A percentile compares a stretch with the other conserved stretches of the same genome.
phyloP scores from a whole-genome alignment of 2,888 invertebrate genomes.

The Isoperla grammatica region DNA sequence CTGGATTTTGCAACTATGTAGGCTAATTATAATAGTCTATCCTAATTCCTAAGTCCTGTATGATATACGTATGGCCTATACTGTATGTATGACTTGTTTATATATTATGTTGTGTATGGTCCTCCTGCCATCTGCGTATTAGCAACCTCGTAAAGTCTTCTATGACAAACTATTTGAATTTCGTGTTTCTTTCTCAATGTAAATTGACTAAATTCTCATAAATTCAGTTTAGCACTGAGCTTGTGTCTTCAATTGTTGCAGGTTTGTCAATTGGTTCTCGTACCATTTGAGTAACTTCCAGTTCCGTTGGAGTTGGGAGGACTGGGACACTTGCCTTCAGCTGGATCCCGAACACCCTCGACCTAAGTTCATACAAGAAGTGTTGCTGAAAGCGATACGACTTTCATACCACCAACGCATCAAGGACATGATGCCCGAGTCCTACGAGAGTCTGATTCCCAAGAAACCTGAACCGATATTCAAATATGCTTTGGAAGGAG shows the following conservation, averaged over 20 bases:
- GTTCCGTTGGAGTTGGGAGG: constrained; percentile 98
- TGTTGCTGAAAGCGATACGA: constrained; percentile 80
- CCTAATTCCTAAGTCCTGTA: no score
- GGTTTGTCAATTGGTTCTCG: constrained; percentile 95
- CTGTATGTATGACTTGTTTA: no score
- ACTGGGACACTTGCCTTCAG: constrained; percentile 84
- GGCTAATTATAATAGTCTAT: no score
- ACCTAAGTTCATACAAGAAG: constrained; percentile 90
- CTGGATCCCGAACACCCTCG: constrained; percentile 85
- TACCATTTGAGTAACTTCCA: constrained; percentile 99
- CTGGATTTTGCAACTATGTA: no score
- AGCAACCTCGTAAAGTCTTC: no score
- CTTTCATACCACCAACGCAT: constrained; percentile 93
- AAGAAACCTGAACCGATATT: constrained; percentile 78
- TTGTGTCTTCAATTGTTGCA: no score
- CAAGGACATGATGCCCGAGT: constrained; percentile 84
- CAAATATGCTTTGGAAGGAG: constrained; percentile 86
- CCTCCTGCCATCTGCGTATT: no score
- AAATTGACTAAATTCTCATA: neutral
- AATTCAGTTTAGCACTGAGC: no score
- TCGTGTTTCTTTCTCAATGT: neutral
- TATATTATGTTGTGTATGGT: no score
- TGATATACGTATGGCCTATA: no score
- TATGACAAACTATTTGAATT: neutral
- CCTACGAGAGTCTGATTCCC: constrained; percentile 80